phyloP scores from a whole-genome alignment of 2,888 invertebrate genomes.

The Aleiodes alternator region DNA sequence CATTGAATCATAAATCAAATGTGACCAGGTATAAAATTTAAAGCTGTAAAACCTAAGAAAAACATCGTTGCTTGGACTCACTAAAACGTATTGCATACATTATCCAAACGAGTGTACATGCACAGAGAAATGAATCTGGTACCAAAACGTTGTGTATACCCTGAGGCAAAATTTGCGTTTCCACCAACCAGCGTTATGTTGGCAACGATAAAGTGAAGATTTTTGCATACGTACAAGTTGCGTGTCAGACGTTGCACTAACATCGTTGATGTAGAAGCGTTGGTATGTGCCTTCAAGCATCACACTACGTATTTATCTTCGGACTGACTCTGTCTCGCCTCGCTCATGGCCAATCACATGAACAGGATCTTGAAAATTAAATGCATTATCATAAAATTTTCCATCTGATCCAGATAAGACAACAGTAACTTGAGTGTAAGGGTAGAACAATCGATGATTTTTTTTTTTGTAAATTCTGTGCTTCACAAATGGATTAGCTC shows the following conservation, averaged over 20 bases:
- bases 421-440: neutral
- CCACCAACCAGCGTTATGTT: constrained; percentile 10
- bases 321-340: constrained; percentile 43
- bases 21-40: constrained; percentile 33
- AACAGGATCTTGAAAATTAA: constrained; percentile 35
- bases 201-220: constrained; percentile 43
- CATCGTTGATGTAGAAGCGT: constrained; percentile 28
- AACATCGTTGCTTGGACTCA: constrained; percentile 17
- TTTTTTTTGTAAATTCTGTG: constrained; percentile 12
- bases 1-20: constrained; percentile 37
- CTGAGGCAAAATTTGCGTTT: constrained; percentile 47
- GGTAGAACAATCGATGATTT: constrained; percentile 25
- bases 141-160: constrained; percentile 49
- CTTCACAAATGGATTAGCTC: no score
- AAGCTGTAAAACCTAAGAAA: constrained; percentile 38
- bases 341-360: constrained; percentile 17
- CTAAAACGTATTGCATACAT: constrained; percentile 53
- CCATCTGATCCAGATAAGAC: constrained; percentile 11
- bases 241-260: constrained; percentile 48
- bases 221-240: constrained; percentile 53
- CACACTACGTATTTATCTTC: constrained; percentile 42
- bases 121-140: constrained; percentile 44
- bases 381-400: constrained; percentile 40
- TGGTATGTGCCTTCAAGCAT: constrained; percentile 29
- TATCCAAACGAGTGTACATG: constrained; percentile 41